A percentile compares a stretch with the other conserved stretches of the same genome.
phyloP scores from a whole-genome alignment of 2,113 vertebrate species.

The Thunnus thynnus region DNA sequence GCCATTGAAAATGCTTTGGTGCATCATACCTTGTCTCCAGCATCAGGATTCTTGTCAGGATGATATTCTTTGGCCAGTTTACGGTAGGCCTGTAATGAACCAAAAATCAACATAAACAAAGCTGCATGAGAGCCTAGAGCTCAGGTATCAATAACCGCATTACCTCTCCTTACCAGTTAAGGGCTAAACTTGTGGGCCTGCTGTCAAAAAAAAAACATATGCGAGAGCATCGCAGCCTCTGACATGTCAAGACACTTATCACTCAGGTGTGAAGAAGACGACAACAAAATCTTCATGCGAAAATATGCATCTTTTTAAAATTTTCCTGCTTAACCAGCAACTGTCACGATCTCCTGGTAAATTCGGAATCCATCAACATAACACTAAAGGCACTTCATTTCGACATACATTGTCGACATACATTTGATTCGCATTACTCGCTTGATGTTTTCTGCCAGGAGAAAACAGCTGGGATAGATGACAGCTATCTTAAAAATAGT shows the following conservation, averaged over 20 bases:
- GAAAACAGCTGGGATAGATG: neutral
- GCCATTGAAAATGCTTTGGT: constrained; percentile 7
- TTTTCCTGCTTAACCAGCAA: neutral
- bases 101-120: constrained; percentile 20
- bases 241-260: constrained; percentile 23
- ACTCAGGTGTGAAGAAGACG: neutral
- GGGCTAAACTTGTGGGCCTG: constrained; percentile 21
- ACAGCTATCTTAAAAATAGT: neutral
- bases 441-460: too few relatives aligned
- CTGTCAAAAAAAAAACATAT: constrained; percentile 66
- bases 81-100: constrained; percentile 91
- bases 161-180: constrained; percentile 10
- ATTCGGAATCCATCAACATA: neutral
- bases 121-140: neutral
- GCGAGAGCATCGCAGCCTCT: constrained; percentile 38
- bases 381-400: neutral
- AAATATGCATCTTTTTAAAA: neutral
- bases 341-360: neutral
- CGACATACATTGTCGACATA: neutral
- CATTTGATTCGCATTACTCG: too few relatives aligned
- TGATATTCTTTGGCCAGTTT: constrained; percentile 99
- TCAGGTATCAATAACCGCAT: constrained; percentile 7
- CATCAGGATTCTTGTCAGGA: constrained; percentile 99
- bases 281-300: neutral
- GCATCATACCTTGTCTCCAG: constrained; percentile 95